Evolutionary conservation across 2,888 invertebrate genomes (phyloP), one percentile per base, ranked within the genome.

Genomic region (Adineta ricciae): DNA sequence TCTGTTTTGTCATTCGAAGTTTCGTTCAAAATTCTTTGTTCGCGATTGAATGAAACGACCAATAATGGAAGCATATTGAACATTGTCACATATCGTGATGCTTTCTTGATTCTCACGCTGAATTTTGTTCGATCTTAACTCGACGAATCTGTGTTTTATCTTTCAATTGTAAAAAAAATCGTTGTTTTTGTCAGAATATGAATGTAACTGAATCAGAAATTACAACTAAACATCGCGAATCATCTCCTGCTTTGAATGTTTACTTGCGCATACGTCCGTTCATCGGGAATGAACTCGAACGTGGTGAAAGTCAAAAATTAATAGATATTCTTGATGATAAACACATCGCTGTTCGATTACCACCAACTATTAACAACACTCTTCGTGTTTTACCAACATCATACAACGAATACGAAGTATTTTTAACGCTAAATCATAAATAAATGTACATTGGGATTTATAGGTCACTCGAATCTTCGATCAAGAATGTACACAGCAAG

Each of bases 331-430:
- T 78, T 21, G 41, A 78, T 41, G 78, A 78, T 14, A 78, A 41
- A 41, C 73, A 41, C 41, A n/a, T 78, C 11, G 24, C 24, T 41
- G n/a, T 78, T n/a, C 38, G n/a, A 7, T 2, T 41, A 9, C 41
- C 24, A 41, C 41, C 78, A 78, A 78, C 78, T 24, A 41, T 78
- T n/a, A 41, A 19, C 8, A 41, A 41, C n/a, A 9, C 24, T n/a
- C n/a, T 78, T 41, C 73, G 73, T 41, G 24, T 41, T 21, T 21
- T 41, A 24, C 73, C 38, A 78, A 41, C 73, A 78, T 78, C 73
- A 41, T 78, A 78, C 41, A 78, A 78, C 41, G 73, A 78, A 78
- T 78, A 78, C 8, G 41, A 78, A 38, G 73, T 64, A 64, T 32
- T 1, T 52, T 52, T 16, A 24, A 1, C 24, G n/a, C 1, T n/a